phyloP scores from a whole-genome alignment of 2,113 vertebrate genomes.

The Cyprinodon variegatus region DNA sequence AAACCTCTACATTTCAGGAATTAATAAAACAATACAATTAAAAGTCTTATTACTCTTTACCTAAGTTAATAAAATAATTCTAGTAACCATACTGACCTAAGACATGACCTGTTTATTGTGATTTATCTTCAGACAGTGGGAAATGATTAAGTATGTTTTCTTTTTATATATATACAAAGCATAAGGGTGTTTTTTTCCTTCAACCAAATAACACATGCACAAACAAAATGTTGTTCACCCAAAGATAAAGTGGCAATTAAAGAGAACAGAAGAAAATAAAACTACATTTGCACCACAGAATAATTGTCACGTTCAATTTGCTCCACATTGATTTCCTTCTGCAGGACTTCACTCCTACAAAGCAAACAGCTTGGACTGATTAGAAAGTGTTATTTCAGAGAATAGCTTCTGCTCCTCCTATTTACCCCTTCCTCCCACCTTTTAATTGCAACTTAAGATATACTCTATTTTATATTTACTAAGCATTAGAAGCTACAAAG shows the following conservation, averaged over 20 bases:
- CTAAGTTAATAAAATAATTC: not conserved
- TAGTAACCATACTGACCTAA: not conserved
- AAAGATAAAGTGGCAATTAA: not conserved
- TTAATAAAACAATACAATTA: no score
- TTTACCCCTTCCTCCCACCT: not conserved
- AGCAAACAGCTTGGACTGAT: constrained; percentile 16
- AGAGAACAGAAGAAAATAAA: not conserved
- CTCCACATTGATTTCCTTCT: not conserved
- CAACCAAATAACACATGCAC: not conserved
- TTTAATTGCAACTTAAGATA: no score
- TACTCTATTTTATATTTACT: no score
- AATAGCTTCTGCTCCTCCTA: not conserved
- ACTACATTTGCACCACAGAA: not conserved
- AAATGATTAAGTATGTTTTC: not conserved
- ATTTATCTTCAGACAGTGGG: not conserved
- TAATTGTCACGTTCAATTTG: not conserved
- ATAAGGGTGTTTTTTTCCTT: not conserved
- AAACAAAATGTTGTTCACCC: not conserved
- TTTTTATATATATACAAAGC: not conserved
- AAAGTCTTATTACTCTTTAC: no score
- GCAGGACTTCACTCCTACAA: constrained; percentile 14
- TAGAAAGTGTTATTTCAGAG: constrained; percentile 4
- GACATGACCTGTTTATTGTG: not conserved
- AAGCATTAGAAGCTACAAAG: not conserved
- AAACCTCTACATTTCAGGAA: not conserved